Evolutionary conservation across 2,113 vertebrate genomes (phyloP).

Genomic region (Pseudorhombus dupliciocellatus): DNA sequence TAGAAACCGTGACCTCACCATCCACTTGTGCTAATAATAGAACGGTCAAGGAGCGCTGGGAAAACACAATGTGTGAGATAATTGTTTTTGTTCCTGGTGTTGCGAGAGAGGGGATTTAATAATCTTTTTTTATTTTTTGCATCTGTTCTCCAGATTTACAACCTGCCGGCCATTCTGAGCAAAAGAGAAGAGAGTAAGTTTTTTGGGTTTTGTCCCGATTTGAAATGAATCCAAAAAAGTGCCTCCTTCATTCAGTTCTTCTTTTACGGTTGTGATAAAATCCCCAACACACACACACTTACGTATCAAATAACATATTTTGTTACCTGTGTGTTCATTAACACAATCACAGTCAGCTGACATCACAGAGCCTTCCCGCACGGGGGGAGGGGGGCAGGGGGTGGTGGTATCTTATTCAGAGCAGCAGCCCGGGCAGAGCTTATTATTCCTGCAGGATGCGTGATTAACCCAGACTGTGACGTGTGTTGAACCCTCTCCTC

Average conservation of each 20-base stretch:
- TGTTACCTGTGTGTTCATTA: constrained; percentile 50
- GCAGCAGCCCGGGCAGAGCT: constrained; percentile 38
- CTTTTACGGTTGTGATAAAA: neutral
- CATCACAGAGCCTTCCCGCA: constrained; percentile 45
- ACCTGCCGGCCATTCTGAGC: constrained; percentile 92
- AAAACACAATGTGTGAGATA: neutral
- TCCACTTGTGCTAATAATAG: constrained; percentile 33
- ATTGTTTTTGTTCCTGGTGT: neutral
- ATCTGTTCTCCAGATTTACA: constrained; percentile 89
- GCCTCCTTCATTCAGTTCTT: neutral
- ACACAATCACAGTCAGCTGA: constrained; percentile 62
- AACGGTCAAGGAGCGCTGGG: neutral
- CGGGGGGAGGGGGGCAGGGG: neutral
- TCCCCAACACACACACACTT: neutral
- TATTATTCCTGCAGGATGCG: constrained; percentile 48
- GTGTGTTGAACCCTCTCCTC: constrained; percentile 30
- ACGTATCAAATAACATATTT: constrained; percentile 8
- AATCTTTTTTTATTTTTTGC: constrained; percentile 4
- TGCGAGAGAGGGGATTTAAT: neutral
- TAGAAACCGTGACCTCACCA: constrained; percentile 47
- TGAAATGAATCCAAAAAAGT: neutral
- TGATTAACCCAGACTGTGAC: constrained; percentile 46
- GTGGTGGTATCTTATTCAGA: constrained; percentile 59
- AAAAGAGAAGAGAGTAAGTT: constrained; percentile 98
- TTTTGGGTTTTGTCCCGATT: constrained; percentile 1